phyloP scores from a whole-genome alignment of 2,888 invertebrate species.

The Dynastes maya region DNA sequence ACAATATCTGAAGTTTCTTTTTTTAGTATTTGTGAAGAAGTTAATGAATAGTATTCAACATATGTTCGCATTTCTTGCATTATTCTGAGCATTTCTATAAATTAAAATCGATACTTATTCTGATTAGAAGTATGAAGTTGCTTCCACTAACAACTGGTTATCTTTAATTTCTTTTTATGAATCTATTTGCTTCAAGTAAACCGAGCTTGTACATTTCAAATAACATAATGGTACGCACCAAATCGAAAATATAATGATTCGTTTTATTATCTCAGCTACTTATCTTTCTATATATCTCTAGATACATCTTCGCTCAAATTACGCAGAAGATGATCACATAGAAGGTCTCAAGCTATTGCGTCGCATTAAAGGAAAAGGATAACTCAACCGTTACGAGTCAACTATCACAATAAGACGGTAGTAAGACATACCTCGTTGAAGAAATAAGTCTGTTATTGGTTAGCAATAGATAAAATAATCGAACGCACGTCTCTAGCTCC shows the following conservation, averaged over 20 bases:
- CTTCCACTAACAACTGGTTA: too few relatives aligned
- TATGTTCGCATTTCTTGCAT: too few relatives aligned
- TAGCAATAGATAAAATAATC: conserved; percentile 8
- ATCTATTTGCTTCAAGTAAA: too few relatives aligned
- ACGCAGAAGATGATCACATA: not conserved
- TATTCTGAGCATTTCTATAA: too few relatives aligned
- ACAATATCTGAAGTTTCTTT: too few relatives aligned
- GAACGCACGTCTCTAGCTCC: not conserved
- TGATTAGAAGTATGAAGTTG: too few relatives aligned
- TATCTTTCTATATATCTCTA: not conserved
- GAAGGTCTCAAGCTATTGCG: not conserved
- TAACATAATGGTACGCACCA: too few relatives aligned
- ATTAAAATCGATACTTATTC: too few relatives aligned
- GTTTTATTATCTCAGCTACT: not conserved
- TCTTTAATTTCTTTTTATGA: too few relatives aligned
- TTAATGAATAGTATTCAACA: too few relatives aligned
- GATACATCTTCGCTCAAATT: not conserved
- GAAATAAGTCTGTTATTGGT: conserved; percentile 5
- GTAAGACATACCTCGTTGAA: conserved; percentile 10
- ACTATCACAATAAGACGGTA: not conserved
- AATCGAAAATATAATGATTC: not conserved
- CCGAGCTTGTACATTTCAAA: too few relatives aligned
- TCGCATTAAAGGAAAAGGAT: not conserved
- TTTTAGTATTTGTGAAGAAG: too few relatives aligned
- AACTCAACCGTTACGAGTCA: not conserved